Evolutionary conservation across 2,888 invertebrate genomes (phyloP), one percentile per base, ranked within the genome.

Genomic region (Eristalis tenax): DNA sequence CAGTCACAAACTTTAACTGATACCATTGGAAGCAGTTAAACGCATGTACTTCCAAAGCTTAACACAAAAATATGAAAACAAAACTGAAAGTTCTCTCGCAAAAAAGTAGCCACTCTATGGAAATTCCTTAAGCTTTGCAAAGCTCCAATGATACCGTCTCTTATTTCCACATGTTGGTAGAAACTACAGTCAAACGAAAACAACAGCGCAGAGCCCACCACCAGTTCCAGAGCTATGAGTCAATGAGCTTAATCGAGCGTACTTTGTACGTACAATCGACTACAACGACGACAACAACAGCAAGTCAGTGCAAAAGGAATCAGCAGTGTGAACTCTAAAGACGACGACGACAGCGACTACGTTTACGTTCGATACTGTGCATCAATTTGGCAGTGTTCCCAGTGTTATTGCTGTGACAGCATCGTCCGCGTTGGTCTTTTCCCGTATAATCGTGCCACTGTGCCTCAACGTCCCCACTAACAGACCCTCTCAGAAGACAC

Each of bases 211-310:
- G 64, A 64, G 74, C 66, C 71, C 81, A 70, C 76, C 61, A 70
- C 57, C 22, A 28, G 56, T 11, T 18, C 8, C 59, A 40, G 38
- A 22, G 69, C 38, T 65, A 83, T 75, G 71, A 83, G 83, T 87
- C 87, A 87, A 87, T 76, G 83, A 87, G 87, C 87, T 87, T 83
- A 87, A 83, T 83, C 63, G 79, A 87, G 83, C 79, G 87, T 83
- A 83, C 79, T 83, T 87, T 76, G 83, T 79, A 76, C 61, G 66
- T 74, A 83, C 23, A 66, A 43, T 28, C 28, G 63, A 64, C 50
- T 35, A 64, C 64, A 59, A 56, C 61, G 56, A 63, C 65, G 26
- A 61, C 68, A 38, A 66, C 78, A 66, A 50, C 18, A 50, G 5
- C 50, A 81, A 65, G n/a, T 64, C 76, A 66, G 71, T 77, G 73